Evolutionary conservation across 2,797 vertebrate species (phyloP), one percentile per base, ranked within the genome.

Genomic region (Neosilurus hyrtlii): DNA sequence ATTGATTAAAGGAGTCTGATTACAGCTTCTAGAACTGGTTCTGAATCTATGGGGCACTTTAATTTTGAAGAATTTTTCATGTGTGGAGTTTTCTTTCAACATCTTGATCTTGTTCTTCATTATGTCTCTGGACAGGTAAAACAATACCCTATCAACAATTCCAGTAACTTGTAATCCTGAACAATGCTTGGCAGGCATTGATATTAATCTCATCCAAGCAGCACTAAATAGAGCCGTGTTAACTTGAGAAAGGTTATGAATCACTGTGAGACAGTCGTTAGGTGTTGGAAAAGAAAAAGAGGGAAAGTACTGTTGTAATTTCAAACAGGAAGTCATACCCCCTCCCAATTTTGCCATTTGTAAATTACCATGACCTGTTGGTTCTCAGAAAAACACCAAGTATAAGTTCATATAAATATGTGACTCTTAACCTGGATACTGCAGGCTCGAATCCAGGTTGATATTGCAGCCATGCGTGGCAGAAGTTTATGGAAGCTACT

Each of bases 61-160:
- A 59, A 88, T 79, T 84, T 88, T 81, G 71, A n/a, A 74, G 83
- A 79, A 79, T 62, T 37, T 57, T 83, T 76, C 82, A 86, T 76
- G 86, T 85, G 82, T 82, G 80, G 81, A 57, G 78, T 80, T 87
- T 85, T 84, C 84, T 82, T 89, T 88, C 82, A 88, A 84, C 87
- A 88, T 83, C 87, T 86, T 87, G 84, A 87, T 89, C 86, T 77
- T 88, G 84, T 88, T 88, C 85, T 84, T 85, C 79, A 89, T 88
- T 84, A 90, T 88, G 87, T 83, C 76, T 90, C 86, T 83, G 68
- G 81, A 87, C 84, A 85, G 81, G 79, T 87, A 87, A 86, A 87
- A 88, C 88, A 88, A 87, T 82, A 68, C 80, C 81, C 79, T 79
- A 83, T 89, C 85, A 87, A 87, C 85, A 83, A 89, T 88, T 82